Conservation (phyloP, 2,113 vertebrate species). For the Oxygymnocypris stewartii region DNA sequence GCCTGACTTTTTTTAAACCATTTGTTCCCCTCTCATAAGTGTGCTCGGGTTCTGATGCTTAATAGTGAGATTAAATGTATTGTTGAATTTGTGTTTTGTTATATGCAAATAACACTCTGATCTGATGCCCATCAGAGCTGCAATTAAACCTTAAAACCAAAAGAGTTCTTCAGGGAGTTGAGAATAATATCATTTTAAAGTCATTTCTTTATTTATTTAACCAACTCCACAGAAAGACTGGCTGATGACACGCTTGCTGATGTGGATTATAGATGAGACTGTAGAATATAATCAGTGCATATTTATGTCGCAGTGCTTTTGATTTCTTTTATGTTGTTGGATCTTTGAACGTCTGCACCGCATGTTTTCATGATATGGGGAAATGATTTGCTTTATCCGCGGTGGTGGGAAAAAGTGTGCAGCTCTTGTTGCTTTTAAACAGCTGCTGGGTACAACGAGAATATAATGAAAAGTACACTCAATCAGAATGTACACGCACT, state of each 20-base stretch:
- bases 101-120: constrained; percentile 17
- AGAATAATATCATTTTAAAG: constrained; percentile 8
- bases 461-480: constrained; percentile 21
- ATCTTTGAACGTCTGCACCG: background rate
- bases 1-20: background rate
- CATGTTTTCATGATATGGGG: constrained; percentile 3
- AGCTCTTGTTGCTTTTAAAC: constrained; percentile 10
- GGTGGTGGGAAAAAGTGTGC: background rate
- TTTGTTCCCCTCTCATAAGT: constrained; percentile 4
- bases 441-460: constrained; percentile 22
- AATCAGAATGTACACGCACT: background rate
- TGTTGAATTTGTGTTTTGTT: constrained; percentile 15
- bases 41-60: constrained; percentile 6
- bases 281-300: background rate
- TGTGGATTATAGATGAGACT: constrained; percentile 15
- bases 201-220: background rate
- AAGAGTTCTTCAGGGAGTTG: constrained; percentile 3
- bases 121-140: background rate
- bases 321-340: constrained; percentile 18
- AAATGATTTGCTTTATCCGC: background rate
- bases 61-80: constrained; percentile 15
- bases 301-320: background rate
- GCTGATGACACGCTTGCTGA: background rate
- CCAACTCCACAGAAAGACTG: background rate
- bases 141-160: constrained; percentile 4